These are phyloP conservation scores for Stramonita haemastoma DNA, from an alignment of 2,888 invertebrate genomes.

Conservation along the genomic window DNA sequence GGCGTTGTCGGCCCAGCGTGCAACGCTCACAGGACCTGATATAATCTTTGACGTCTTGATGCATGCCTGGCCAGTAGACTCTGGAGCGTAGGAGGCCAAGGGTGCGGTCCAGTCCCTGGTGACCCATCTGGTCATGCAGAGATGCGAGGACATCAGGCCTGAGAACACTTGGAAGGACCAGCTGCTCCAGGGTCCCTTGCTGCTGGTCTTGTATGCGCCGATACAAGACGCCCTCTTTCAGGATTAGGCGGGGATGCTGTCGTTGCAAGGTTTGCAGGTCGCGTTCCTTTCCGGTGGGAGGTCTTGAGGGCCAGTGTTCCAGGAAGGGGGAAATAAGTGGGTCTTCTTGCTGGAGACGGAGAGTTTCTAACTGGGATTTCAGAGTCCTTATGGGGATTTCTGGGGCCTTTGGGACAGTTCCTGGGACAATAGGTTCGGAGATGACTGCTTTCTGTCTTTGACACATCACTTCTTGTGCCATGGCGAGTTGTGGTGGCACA, in stretches of 20 bases:
- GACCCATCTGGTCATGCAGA: slow-evolving; percentile 50
- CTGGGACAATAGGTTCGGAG: neutral
- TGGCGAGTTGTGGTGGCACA: neutral
- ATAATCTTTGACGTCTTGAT: slow-evolving; percentile 46
- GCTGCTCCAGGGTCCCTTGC: neutral
- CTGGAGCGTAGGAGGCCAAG: slow-evolving; percentile 43
- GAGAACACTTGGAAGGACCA: slow-evolving; percentile 19
- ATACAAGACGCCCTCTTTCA: slow-evolving; percentile 9
- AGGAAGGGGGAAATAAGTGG: neutral
- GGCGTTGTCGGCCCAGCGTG: too few relatives aligned
- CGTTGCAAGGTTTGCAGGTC: neutral
- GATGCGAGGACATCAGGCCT: slow-evolving; percentile 8
- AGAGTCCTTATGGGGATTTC: too few relatives aligned
- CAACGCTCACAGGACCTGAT: too few relatives aligned
- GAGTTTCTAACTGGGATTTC: neutral
- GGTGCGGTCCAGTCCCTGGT: slow-evolving; percentile 52
- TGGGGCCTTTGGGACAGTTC: neutral
- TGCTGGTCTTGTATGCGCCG: neutral
- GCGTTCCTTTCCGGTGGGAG: neutral
- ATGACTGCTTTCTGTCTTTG: neutral
- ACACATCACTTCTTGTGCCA: neutral
- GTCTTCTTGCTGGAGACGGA: neutral
- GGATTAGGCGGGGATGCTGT: neutral
- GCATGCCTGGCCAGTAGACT: slow-evolving; percentile 55
- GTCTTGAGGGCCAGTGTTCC: neutral